These are phyloP conservation scores for Myotis lucifugus DNA, from an alignment of 2,113 vertebrate species.

Conservation along the genomic window DNA sequence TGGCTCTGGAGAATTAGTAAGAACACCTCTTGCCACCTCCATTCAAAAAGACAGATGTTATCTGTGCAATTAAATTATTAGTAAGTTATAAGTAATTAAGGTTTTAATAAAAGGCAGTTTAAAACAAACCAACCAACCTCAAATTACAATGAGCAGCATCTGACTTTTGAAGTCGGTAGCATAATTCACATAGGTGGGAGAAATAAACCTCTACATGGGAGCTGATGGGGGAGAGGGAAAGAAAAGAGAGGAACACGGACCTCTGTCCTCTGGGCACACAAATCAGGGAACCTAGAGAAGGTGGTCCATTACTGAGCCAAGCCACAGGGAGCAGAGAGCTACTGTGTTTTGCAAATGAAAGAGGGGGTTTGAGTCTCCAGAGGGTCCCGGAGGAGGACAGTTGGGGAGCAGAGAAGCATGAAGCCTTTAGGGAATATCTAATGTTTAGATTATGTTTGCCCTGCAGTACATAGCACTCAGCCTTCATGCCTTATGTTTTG, in stretches of 20 bases:
- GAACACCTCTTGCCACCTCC: neutral
- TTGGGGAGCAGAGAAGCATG: neutral
- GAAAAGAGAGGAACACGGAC: neutral
- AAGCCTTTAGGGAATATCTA: neutral
- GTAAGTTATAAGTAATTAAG: neutral
- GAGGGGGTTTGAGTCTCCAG: neutral
- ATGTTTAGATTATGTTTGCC: neutral
- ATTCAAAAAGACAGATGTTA: neutral
- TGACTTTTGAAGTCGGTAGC: slow-evolving; percentile 31
- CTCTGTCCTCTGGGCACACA: neutral
- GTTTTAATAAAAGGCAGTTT: neutral
- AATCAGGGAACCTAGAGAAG: neutral
- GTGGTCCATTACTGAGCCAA: neutral
- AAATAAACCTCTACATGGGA: neutral
- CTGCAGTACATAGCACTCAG: accelerated
- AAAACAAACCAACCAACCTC: neutral
- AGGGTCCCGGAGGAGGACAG: neutral
- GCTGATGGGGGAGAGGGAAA: neutral
- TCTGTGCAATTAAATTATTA: slow-evolving; percentile 6
- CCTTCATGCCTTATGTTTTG: neutral
- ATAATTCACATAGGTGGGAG: neutral
- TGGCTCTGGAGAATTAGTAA: neutral
- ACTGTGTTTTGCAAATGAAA: neutral
- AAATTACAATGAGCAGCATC: neutral
- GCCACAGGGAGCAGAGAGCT: neutral